Base-by-base conservation (phyloP, 2,888 invertebrate species). In the Sarcophaga caerulescens region DNA sequence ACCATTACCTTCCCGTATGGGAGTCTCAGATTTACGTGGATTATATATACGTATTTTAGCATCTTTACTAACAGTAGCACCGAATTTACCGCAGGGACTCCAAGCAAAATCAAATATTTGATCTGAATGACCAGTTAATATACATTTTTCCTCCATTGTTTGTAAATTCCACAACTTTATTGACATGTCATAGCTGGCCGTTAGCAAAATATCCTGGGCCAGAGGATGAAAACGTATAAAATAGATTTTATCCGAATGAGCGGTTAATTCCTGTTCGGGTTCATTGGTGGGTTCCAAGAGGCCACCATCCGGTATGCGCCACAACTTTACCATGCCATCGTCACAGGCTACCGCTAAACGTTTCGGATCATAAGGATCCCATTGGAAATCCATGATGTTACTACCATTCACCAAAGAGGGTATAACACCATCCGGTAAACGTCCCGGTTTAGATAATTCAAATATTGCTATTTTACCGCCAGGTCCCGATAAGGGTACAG, bases 81-180 rank as follows among this genome's bases (percentile, higher is more conserved):
- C 95, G 89, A 95, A 95, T 47, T 95, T 95, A 1, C 99, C 99
- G 91, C 97, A 97, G 0, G 97, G 97, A 83, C 98, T 98, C 99
- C 99, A 99, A 4, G 97, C 96, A 89, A 98, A 94, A 82, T 97
- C 96, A 89, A 98, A 98, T 91, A 99, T 97, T 94, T 98, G 98
- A 90, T 98, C 98, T 0, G 96, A 95, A 89, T 98, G 98, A 0
- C 96, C 97, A 4, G 88, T 88, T 6, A 98, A 92, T 1, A 95
- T 94, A 85, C 97, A 95, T 88, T 95, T 95, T 82, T 95, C 95
- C 71, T 94, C 94, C 87, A 95, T 94, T 44, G 95, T 94, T 62
- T 93, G 93, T 63, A 97, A 94, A 92, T 98, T 96, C 98, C 98
- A 99, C 62, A 99, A 94, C 92, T 97, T 96, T 66, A 98, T 95